Conservation (phyloP, 2,888 invertebrate genomes). For the Diaperis boleti region DNA sequence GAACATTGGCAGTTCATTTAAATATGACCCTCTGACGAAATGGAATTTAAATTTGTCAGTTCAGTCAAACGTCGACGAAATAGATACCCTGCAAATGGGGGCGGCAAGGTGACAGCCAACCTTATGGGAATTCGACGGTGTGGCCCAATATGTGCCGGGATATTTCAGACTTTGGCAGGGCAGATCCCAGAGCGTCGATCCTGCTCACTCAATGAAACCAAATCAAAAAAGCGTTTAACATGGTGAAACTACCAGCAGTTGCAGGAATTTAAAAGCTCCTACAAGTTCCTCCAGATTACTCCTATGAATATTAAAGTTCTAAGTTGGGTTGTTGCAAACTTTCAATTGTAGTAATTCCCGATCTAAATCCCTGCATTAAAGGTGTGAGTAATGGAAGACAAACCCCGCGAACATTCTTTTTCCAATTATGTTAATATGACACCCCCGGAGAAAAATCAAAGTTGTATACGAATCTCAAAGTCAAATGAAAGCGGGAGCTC, state of each 20-base stretch:
- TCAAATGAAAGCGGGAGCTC: slow-evolving; percentile 16
- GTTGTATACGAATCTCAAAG: slow-evolving; percentile 11
- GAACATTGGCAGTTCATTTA: slow-evolving; percentile 11
- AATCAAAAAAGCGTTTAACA: slow-evolving; percentile 8
- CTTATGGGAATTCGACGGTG: slow-evolving; percentile 15
- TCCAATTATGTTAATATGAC: slow-evolving; percentile 15
- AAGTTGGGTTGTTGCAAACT: neutral
- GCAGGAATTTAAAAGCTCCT: neutral
- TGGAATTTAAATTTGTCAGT: slow-evolving; percentile 24
- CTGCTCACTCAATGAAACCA: slow-evolving; percentile 4
- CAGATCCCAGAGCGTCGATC: slow-evolving; percentile 9
- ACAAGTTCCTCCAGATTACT: neutral
- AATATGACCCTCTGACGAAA: slow-evolving; percentile 18
- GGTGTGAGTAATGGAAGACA: neutral
- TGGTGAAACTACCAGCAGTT: too few relatives aligned
- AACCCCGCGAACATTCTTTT: slow-evolving; percentile 8
- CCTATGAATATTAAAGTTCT: neutral
- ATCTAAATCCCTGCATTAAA: too few relatives aligned
- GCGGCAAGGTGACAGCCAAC: slow-evolving; percentile 12
- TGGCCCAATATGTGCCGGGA: slow-evolving; percentile 8
- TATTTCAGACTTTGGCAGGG: slow-evolving; percentile 15
- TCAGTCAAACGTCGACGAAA: slow-evolving; percentile 10
- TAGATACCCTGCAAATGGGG: slow-evolving; percentile 6
- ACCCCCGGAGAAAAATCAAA: slow-evolving; percentile 9
- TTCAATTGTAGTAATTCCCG: neutral